phyloP scores from a whole-genome alignment of 2,113 vertebrate species.

The Ramphastos sulfuratus region DNA sequence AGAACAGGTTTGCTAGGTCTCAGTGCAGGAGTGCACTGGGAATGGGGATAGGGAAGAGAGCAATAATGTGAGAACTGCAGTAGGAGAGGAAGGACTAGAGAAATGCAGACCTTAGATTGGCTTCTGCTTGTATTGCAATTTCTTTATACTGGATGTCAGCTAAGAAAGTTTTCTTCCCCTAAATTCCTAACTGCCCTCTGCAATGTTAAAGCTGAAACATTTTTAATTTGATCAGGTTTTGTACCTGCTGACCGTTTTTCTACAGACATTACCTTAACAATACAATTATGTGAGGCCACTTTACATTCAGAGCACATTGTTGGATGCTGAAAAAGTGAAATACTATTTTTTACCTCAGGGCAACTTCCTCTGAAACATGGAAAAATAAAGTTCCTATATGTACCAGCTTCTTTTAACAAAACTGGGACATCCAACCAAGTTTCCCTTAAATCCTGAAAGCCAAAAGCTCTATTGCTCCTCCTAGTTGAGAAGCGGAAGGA shows the following conservation, averaged over 20 bases:
- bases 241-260: background rate
- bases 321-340: background rate
- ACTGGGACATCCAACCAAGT: background rate
- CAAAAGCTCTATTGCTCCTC: background rate
- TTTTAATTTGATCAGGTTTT: background rate
- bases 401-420: background rate
- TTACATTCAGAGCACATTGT: background rate
- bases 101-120: background rate
- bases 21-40: background rate
- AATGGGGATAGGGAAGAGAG: background rate
- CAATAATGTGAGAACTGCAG: background rate
- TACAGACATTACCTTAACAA: background rate
- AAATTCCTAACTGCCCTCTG: background rate
- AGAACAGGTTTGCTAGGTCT: background rate
- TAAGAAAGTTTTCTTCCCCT: background rate
- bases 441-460: background rate
- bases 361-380: background rate
- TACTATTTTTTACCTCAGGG: background rate
- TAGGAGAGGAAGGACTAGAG: background rate
- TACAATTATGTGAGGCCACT: background rate
- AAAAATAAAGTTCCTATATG: background rate
- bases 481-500: background rate
- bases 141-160: background rate
- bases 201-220: background rate
- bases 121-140: background rate